Evolutionary conservation across 2,888 invertebrate genomes (phyloP).

Genomic region (Perizoma affinitatum): DNA sequence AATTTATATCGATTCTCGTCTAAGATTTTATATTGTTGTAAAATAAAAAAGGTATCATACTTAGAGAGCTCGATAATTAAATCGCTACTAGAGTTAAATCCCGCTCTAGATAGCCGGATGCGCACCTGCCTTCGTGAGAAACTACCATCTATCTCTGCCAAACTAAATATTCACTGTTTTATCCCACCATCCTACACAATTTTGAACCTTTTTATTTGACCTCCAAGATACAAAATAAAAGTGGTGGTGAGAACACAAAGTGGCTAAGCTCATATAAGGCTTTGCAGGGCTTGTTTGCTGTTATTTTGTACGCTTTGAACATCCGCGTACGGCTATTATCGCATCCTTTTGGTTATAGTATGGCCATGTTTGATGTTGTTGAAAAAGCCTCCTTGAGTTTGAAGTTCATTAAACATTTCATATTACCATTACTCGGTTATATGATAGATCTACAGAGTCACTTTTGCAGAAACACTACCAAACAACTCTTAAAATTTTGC

Average conservation of each 20-base stretch:
- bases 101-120: slow-evolving; percentile 75
- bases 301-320: slow-evolving; percentile 79
- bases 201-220: slow-evolving; percentile 33
- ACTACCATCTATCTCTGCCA: slow-evolving; percentile 58
- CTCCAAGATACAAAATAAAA: slow-evolving; percentile 24
- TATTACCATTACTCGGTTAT: too few species aligned
- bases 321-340: slow-evolving; percentile 74
- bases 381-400: not conserved
- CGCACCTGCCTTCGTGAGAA: slow-evolving; percentile 79
- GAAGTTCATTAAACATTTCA: too few species aligned
- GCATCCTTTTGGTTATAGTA: slow-evolving; percentile 66
- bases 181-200: slow-evolving; percentile 33
- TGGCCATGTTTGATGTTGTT: slow-evolving; percentile 47
- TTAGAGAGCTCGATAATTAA: slow-evolving; percentile 50
- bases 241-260: slow-evolving; percentile 29
- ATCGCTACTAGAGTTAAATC: slow-evolving; percentile 66
- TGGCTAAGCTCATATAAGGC: slow-evolving; percentile 54
- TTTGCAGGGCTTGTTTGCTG: slow-evolving; percentile 70
- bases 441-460: too few species aligned
- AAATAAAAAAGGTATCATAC: too few species aligned
- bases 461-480: too few species aligned
- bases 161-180: slow-evolving; percentile 39
- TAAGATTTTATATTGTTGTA: too few species aligned
- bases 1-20: too few species aligned
- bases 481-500: too few species aligned